phyloP scores from a whole-genome alignment of 2,888 invertebrate genomes.

The Smittia aterrima region DNA sequence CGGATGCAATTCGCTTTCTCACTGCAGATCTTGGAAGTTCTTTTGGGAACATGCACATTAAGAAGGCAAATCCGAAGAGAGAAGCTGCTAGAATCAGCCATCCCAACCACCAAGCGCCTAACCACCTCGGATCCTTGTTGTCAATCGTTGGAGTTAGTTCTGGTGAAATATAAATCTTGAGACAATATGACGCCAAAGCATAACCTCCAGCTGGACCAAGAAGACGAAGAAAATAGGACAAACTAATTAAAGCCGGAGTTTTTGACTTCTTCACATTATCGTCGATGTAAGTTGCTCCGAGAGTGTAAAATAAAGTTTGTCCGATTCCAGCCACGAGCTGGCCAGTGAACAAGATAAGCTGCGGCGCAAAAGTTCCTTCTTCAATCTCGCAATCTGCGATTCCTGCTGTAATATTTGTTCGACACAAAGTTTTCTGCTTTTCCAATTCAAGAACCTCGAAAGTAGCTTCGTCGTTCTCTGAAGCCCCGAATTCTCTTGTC shows the following conservation, averaged over 20 bases:
- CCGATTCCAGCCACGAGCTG: constrained; percentile 71
- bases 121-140: constrained; percentile 70
- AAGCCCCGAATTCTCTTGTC: constrained; percentile 60
- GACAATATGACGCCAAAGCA: constrained; percentile 62
- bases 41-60: constrained; percentile 61
- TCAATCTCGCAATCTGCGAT: constrained; percentile 55
- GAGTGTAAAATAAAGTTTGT: constrained; percentile 65
- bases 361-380: constrained; percentile 62
- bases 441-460: constrained; percentile 55
- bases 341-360: constrained; percentile 63
- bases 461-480: constrained; percentile 53
- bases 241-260: constrained; percentile 69
- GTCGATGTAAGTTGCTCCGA: constrained; percentile 72
- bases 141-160: constrained; percentile 63
- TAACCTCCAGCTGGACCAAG: constrained; percentile 69
- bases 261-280: constrained; percentile 73
- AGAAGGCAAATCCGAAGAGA: constrained; percentile 59
- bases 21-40: constrained; percentile 65
- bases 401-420: constrained; percentile 46
- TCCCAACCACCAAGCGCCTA: constrained; percentile 82
- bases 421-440: constrained; percentile 60
- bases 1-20: constrained; percentile 50
- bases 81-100: constrained; percentile 64
- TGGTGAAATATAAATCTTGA: constrained; percentile 66
- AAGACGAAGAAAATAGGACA: constrained; percentile 67